phyloP scores from a whole-genome alignment of 2,888 invertebrate species.

The Machimus atricapillus region DNA sequence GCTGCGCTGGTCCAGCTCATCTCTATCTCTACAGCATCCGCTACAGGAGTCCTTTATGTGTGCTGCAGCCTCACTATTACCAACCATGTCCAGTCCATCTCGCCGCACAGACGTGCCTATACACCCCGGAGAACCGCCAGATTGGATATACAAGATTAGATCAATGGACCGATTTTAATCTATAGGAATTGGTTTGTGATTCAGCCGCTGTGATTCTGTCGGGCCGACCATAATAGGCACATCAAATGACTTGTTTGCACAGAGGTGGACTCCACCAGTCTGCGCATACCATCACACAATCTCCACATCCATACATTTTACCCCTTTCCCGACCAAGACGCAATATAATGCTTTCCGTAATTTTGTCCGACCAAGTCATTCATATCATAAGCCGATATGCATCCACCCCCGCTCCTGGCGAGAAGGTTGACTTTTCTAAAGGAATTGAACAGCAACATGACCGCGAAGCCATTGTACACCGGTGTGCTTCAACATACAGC shows the following conservation, averaged over 20 bases:
- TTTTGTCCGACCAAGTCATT: background rate
- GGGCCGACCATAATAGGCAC: conserved; percentile 42
- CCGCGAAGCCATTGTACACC: background rate
- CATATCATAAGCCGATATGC: conserved; percentile 19
- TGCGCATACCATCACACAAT: background rate
- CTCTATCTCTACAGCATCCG: background rate
- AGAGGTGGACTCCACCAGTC: background rate
- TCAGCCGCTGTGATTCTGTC: conserved; percentile 41
- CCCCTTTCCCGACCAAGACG: background rate
- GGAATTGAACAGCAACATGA: background rate
- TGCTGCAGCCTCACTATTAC: background rate
- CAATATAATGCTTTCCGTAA: background rate
- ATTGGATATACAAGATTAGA: conserved; percentile 45
- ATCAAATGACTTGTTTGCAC: conserved; percentile 46
- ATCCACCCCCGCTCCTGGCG: background rate
- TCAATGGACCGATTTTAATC: conserved; percentile 48
- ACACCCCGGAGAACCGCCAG: background rate
- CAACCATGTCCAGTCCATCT: background rate
- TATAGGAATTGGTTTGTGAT: conserved; percentile 47
- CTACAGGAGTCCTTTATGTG: background rate
- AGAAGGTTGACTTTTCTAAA: conserved; percentile 6
- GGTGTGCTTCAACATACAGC: background rate
- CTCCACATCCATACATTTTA: background rate
- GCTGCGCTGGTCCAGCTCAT: background rate
- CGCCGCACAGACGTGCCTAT: background rate